Evolutionary conservation across 2,113 vertebrate species (phyloP).

Genomic region (Ascaphus truei): DNA sequence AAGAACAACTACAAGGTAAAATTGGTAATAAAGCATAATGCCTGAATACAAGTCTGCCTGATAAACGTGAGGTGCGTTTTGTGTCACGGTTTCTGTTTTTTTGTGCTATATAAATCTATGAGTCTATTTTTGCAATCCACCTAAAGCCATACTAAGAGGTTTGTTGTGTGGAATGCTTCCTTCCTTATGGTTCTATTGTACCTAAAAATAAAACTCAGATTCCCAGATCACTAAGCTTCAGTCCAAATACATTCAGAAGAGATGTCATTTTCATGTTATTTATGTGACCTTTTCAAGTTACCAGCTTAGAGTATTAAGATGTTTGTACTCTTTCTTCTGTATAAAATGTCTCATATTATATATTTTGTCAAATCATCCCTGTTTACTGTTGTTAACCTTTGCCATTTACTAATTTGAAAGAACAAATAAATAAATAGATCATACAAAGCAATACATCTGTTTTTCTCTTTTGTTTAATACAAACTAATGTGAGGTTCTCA

Average conservation of each 20-base stretch:
- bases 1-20: no score
- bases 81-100: no score
- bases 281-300: constrained; percentile 7
- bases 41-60: no score
- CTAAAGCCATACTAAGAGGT: no score
- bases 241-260: neutral
- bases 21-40: no score
- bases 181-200: neutral
- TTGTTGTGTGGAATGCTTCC: neutral
- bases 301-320: neutral
- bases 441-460: neutral
- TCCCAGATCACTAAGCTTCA: neutral
- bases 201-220: constrained; percentile 3
- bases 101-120: no score
- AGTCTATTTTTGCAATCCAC: no score
- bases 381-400: neutral
- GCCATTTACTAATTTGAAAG: constrained; percentile 19
- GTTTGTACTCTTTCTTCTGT: neutral
- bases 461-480: constrained; percentile 19
- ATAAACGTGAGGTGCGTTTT: no score
- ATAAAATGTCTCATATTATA: constrained; percentile 1
- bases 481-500: constrained; percentile 7
- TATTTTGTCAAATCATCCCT: constrained; percentile 1
- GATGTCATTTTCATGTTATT: neutral
- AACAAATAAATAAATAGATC: constrained; percentile 8